Percentiles rank a stretch among this genome's conserved stretches.
These are phyloP conservation scores for Morinoia aosen DNA, from an alignment of 2,888 invertebrate species.

Conservation along the genomic window DNA sequence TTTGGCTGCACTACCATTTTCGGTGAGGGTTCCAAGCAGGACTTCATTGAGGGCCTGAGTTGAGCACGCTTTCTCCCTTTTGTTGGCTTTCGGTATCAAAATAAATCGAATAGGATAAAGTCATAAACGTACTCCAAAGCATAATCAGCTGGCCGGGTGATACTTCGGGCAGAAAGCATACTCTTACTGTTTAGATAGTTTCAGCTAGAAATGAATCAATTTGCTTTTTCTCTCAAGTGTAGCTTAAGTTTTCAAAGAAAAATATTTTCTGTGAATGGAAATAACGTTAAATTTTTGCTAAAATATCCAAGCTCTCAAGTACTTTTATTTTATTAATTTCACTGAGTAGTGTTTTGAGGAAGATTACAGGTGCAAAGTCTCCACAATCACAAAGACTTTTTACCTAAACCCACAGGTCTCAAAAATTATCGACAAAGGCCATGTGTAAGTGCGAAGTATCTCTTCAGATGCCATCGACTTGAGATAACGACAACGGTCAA, in stretches of 20 bases:
- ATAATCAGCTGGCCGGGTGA: too few relatives aligned
- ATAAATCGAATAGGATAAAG: too few relatives aligned
- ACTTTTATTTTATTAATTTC: not conserved
- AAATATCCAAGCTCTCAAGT: not conserved
- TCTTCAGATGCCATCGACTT: not conserved
- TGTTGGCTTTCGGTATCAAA: not conserved
- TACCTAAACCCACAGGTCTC: too few relatives aligned
- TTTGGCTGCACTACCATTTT: not conserved
- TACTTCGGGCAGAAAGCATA: too few relatives aligned
- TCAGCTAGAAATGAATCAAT: too few relatives aligned
- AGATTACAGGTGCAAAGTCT: not conserved
- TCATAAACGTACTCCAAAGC: too few relatives aligned
- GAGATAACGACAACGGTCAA: not conserved
- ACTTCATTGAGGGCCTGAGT: too few relatives aligned
- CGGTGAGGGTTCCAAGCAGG: not conserved
- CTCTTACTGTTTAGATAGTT: too few relatives aligned
- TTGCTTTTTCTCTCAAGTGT: too few relatives aligned
- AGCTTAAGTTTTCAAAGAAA: too few relatives aligned
- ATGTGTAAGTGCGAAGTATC: not conserved
- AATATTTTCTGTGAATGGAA: not conserved
- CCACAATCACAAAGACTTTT: too few relatives aligned
- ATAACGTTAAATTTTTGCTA: not conserved
- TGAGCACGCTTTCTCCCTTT: not conserved
- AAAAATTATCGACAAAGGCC: not conserved
- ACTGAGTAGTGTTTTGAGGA: not conserved